These are phyloP conservation scores for Brachystomella parvula DNA, from an alignment of 1,140 invertebrate genomes.

Conservation along the genomic window DNA sequence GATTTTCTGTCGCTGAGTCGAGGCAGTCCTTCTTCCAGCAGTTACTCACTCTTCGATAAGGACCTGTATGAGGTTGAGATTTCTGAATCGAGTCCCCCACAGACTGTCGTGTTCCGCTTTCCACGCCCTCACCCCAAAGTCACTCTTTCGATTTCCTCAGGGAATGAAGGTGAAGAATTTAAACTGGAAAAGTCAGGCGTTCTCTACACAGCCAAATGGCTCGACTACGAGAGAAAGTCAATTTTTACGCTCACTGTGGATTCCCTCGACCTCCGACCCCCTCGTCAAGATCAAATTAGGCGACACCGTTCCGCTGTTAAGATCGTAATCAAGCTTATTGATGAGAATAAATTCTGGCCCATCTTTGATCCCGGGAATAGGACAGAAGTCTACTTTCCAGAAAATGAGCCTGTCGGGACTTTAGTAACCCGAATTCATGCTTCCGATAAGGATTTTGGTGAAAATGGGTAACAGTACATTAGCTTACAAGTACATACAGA, in stretches of 20 bases:
- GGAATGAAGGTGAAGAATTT: constrained; percentile 84
- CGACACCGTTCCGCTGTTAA: constrained; percentile 37
- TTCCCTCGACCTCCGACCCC: constrained; percentile 30
- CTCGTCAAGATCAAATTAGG: constrained; percentile 23
- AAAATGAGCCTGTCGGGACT: constrained; percentile 78
- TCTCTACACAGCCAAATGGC: constrained; percentile 67
- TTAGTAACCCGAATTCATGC: constrained; percentile 63
- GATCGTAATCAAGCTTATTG: constrained; percentile 42
- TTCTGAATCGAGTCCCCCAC: constrained; percentile 76
- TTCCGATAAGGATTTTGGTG: constrained; percentile 78
- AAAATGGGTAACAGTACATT: constrained; percentile 59
- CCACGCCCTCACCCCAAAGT: constrained; percentile 79
- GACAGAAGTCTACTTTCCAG: constrained; percentile 50
- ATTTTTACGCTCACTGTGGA: constrained; percentile 79
- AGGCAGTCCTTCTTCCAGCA: constrained; percentile 46
- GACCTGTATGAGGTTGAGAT: constrained; percentile 80
- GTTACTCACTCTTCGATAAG: constrained; percentile 77
- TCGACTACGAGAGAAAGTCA: constrained; percentile 82
- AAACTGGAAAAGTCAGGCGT: constrained; percentile 78
- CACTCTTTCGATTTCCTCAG: constrained; percentile 78
- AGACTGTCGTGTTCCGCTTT: constrained; percentile 75
- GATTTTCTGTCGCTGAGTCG: constrained; percentile 25
- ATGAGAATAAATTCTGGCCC: constrained; percentile 40
- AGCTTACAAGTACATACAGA: background rate
- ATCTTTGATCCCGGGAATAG: constrained; percentile 23